A percentile compares a stretch with the other conserved stretches of the same genome.
Evolutionary conservation across 2,113 vertebrate species (phyloP).

Genomic region (Hippocampus guttulatus): DNA sequence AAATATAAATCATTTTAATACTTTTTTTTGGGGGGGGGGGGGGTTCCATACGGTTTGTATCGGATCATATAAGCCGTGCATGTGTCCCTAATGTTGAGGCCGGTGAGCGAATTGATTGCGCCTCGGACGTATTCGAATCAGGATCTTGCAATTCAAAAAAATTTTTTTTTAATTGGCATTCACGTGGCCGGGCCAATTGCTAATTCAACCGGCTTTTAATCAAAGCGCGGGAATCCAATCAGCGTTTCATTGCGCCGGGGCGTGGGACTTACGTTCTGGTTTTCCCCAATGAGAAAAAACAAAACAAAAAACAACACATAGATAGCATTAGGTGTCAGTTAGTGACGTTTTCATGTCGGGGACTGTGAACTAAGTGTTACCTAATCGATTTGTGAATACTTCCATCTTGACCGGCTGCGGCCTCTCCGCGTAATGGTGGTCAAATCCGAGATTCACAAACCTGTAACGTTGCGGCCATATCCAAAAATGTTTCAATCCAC

Average conservation of each 20-base stretch:
- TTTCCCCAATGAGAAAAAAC: conserved; percentile 23
- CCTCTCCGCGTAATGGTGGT: conserved; percentile 66
- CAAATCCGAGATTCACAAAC: conserved; percentile 83
- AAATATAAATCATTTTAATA: background rate
- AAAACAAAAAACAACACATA: conserved; percentile 16
- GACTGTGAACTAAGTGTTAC: conserved; percentile 55
- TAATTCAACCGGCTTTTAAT: background rate
- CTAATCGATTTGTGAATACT: conserved; percentile 83
- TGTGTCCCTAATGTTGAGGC: background rate
- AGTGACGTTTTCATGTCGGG: background rate
- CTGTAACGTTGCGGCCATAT: conserved; percentile 54
- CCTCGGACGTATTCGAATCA: background rate
- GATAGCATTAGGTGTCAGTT: conserved; percentile 8
- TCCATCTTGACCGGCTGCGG: conserved; percentile 68
- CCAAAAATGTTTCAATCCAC: background rate
- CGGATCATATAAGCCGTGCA: background rate
- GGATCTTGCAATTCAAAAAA: background rate
- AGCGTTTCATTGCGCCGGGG: background rate
- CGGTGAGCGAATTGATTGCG: background rate
- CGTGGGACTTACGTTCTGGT: conserved; percentile 55
- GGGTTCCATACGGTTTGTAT: background rate
- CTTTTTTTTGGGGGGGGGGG: background rate
- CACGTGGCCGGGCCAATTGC: background rate
- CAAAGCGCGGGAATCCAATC: background rate
- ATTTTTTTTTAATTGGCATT: too few species aligned